Evolutionary conservation across 2,888 invertebrate species (phyloP).

Genomic region (Punctoribates punctum): DNA sequence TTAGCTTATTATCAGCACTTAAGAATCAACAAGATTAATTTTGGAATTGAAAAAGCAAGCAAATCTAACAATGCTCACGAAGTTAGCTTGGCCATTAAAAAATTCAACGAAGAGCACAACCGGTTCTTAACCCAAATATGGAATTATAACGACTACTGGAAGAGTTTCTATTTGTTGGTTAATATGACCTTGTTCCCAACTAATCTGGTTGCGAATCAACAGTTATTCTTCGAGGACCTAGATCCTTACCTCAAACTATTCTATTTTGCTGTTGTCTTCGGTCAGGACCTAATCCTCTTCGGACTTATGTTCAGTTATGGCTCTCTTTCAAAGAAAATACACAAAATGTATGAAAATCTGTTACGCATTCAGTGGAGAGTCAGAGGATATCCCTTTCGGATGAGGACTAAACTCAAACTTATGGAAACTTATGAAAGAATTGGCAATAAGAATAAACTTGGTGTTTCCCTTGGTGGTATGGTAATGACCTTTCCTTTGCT

Average conservation of each 20-base stretch:
- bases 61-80: neutral
- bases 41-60: neutral
- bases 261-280: neutral
- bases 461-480: neutral
- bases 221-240: neutral
- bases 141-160: neutral
- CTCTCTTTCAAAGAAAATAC: neutral
- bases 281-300: neutral
- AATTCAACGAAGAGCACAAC: neutral
- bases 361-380: slow-evolving; percentile 17
- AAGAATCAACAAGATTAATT: neutral
- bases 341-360: neutral
- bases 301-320: neutral
- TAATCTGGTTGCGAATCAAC: neutral
- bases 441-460: neutral
- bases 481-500: neutral
- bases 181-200: neutral
- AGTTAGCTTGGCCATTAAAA: neutral
- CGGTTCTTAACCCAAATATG: neutral
- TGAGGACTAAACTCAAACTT: slow-evolving; percentile 9
- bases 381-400: neutral
- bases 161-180: neutral
- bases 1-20: neutral
- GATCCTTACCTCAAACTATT: neutral
- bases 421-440: neutral